These are phyloP conservation scores for Tipula vernalis DNA, from an alignment of 2,888 invertebrate genomes.

Conservation along the genomic window DNA sequence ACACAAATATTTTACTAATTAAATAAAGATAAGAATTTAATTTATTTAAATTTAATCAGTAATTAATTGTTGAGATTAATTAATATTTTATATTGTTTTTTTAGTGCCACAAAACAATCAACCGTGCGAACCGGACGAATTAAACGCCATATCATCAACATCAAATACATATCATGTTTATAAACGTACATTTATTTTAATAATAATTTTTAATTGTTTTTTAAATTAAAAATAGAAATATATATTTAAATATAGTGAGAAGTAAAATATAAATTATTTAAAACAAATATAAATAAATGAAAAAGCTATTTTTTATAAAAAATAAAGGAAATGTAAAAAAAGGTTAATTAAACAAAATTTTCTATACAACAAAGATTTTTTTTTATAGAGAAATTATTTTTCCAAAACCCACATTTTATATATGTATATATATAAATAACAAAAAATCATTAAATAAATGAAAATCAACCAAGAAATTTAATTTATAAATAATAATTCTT, in stretches of 20 bases:
- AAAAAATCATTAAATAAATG: not conserved
- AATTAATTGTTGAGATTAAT: too few relatives aligned
- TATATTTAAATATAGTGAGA: too few relatives aligned
- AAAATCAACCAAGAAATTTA: not conserved
- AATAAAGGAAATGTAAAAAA: not conserved
- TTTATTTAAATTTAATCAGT: too few relatives aligned
- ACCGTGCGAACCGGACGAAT: not conserved
- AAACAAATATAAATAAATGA: not conserved
- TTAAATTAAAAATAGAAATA: not conserved
- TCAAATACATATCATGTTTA: not conserved
- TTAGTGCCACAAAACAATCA: constrained; percentile 8
- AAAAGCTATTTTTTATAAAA: not conserved
- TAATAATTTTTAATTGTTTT: not conserved
- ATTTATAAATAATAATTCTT: not conserved
- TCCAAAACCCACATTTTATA: not conserved
- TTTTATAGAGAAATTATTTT: not conserved
- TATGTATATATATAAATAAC: not conserved
- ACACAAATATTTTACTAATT: too few relatives aligned
- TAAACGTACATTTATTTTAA: not conserved
- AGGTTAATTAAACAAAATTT: not conserved
- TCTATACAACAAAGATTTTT: not conserved
- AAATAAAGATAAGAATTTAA: too few relatives aligned
- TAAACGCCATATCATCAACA: not conserved
- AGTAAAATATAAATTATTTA: too few relatives aligned
- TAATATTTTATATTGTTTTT: not conserved